Conservation (phyloP, 2,888 invertebrate species). For the Euplexia lucipara region DNA sequence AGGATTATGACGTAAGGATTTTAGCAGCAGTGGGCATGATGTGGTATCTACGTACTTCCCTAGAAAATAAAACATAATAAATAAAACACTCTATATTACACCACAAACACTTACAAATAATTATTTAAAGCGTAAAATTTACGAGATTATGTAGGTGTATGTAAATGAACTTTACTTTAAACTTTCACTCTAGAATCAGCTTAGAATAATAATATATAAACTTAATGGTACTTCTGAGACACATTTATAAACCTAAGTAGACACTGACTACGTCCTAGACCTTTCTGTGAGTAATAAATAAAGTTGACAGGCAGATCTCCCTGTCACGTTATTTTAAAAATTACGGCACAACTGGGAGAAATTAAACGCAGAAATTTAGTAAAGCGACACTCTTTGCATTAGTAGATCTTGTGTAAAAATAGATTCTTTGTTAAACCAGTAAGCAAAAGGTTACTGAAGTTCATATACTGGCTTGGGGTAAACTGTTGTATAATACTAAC, state of each 20-base stretch:
- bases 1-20: no score
- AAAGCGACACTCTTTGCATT: constrained; percentile 11
- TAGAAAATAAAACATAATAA: no score
- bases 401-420: no score
- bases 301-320: constrained; percentile 34
- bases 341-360: constrained; percentile 32
- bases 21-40: no score
- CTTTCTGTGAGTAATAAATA: constrained; percentile 42
- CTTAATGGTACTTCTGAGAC: constrained; percentile 6
- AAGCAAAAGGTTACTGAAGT: background rate
- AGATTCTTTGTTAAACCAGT: constrained; percentile 7
- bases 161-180: no score
- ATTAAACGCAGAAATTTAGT: constrained; percentile 44
- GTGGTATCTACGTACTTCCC: no score
- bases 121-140: no score
- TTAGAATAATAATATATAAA: background rate
- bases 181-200: background rate
- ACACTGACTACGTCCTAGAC: constrained; percentile 6
- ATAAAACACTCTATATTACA: no score
- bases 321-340: constrained; percentile 20
- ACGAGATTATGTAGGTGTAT: no score
- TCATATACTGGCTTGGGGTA: background rate
- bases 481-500: no score
- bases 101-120: no score
- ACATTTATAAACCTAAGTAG: constrained; percentile 17